Evolutionary conservation across 2,113 vertebrate species (phyloP).

Genomic region (Macrotis lagotis): DNA sequence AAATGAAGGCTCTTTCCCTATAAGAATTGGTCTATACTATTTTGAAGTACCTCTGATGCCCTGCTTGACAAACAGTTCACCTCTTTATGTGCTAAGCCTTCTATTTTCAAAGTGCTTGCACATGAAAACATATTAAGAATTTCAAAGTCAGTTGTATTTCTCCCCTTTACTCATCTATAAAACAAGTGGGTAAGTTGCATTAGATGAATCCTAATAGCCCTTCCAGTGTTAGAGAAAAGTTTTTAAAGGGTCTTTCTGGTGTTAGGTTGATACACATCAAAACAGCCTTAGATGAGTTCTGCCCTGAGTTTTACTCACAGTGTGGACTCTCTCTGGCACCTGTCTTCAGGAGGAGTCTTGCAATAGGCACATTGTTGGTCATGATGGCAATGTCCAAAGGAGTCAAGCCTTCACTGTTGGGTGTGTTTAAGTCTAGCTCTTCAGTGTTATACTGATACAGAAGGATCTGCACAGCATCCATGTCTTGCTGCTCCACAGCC

Average conservation of each 20-base stretch:
- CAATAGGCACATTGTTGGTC: conserved; percentile 96
- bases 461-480: conserved; percentile 93
- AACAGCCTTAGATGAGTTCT: neutral
- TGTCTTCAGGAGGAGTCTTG: conserved; percentile 90
- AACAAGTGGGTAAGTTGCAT: neutral
- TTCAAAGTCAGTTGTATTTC: neutral
- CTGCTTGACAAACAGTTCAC: neutral
- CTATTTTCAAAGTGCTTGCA: neutral
- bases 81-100: neutral
- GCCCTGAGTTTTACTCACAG: conserved; percentile 89
- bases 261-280: neutral
- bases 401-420: conserved; percentile 94
- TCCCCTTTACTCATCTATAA: neutral
- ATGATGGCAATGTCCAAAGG: conserved; percentile 95
- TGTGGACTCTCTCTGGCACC: conserved; percentile 95
- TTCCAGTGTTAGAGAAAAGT: neutral
- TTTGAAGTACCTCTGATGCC: neutral
- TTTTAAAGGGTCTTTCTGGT: neutral
- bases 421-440: conserved; percentile 96
- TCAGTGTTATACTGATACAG: conserved; percentile 92
- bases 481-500: conserved; percentile 96
- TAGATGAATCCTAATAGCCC: neutral
- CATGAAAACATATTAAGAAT: neutral
- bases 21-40: neutral
- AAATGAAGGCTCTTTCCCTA: neutral